A percentile compares a stretch with the other conserved stretches of the same genome.
Evolutionary conservation across 2,113 vertebrate species (phyloP).

Genomic region (Myanophis thanlyinensis): DNA sequence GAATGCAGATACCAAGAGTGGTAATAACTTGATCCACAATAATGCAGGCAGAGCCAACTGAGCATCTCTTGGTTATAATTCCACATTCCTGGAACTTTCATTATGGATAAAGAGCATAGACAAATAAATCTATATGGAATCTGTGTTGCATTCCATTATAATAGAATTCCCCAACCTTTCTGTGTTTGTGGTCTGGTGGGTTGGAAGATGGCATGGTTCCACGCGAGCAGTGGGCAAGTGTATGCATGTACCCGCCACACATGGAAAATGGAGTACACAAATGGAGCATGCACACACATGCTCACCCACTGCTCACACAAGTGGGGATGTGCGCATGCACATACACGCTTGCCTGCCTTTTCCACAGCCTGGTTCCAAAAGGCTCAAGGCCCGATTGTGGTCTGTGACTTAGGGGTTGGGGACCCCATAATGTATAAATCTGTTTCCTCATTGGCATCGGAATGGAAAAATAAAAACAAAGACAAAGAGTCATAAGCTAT

Average conservation of each 20-base stretch:
- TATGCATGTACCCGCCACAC: accelerated
- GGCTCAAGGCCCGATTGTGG: not conserved
- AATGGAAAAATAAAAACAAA: not conserved
- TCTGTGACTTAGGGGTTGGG: not conserved
- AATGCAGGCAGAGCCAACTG: not conserved
- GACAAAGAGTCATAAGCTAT: not conserved
- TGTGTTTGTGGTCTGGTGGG: not conserved
- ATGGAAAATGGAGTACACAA: not conserved
- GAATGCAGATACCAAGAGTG: not conserved
- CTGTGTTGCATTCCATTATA: not conserved
- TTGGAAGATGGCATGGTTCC: not conserved
- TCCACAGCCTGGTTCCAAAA: not conserved
- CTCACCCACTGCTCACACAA: not conserved
- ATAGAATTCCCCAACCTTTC: not conserved
- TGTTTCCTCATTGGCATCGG: not conserved
- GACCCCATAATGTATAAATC: not conserved
- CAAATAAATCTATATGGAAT: not conserved
- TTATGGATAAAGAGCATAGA: not conserved
- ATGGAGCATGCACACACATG: not conserved
- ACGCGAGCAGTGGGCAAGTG: not conserved
- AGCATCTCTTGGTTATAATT: not conserved
- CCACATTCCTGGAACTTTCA: not conserved
- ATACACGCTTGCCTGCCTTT: not conserved
- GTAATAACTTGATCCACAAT: not conserved
- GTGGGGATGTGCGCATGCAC: too few species aligned